Base-by-base conservation (phyloP, 1,140 invertebrate species). In the Ostrea edulis region DNA sequence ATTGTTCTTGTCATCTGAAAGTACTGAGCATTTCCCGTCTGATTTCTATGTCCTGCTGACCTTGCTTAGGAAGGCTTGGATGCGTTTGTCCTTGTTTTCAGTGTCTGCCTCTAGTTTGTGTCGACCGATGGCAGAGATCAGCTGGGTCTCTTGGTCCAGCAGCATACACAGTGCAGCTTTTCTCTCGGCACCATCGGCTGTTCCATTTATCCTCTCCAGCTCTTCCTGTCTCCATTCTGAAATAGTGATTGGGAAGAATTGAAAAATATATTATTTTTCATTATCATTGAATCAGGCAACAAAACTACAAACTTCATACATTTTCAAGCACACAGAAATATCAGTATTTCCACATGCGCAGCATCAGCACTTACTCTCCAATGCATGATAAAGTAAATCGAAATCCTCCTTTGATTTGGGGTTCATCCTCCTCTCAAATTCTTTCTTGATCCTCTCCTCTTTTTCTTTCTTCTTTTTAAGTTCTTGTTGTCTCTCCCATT, bases 371-470 rank as follows among this genome's bases (percentile, higher is more conserved):
- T 92, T 91, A 95, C 94, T 95, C 92, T 95, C 94, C 82, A 95
- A 91, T 71, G 94, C 94, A 91, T 94, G 90, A 88, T 95, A 95
- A 5, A 95, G 89, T 22, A 95, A 90, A 91, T 95, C 94, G 92
- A 95, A 95, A 87, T 95, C 95, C 90, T 95, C 93, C 84, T 93
- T 94, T 58, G 94, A 92, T 87, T 94, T 95, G 35, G 95, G 95
- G 89, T 95, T 94, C 91, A 95, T 94, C 71, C 95, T 92, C 85
- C 95, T 89, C 82, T 94, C 93, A 91, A 94, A 94, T 89, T 95
- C 94, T 89, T 89, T 90, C 89, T 93, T 93, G 54, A 95, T 94
- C 87, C 93, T 91, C 35, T 94, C 92, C 86, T 95, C 94, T 87
- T 95, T 95, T 87, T 95, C 95, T 89, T 94, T 94, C 89, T 92